These are phyloP conservation scores for Arctopsyche grandis DNA, from an alignment of 1,140 invertebrate genomes.

Conservation along the genomic window DNA sequence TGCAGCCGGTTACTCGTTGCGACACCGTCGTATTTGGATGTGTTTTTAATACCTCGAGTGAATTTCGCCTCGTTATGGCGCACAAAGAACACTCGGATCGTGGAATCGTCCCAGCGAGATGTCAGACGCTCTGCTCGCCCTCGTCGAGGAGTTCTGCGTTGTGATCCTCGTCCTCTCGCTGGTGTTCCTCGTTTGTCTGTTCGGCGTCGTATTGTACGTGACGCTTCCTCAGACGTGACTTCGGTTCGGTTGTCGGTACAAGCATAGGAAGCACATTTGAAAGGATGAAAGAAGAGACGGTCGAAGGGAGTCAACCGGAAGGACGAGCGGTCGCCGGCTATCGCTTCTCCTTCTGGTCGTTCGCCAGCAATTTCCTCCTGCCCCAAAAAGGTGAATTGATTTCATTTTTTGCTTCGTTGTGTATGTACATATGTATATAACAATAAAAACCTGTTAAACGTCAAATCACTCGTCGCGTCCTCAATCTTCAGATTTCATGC, in stretches of 20 bases:
- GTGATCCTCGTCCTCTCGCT: neutral
- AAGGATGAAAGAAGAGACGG: conserved; percentile 50
- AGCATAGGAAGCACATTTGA: neutral
- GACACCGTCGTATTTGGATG: conserved; percentile 9
- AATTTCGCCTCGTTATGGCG: neutral
- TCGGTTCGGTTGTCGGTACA: neutral
- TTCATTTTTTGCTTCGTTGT: neutral
- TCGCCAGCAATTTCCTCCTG: conserved; percentile 52
- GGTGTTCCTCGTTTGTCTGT: conserved; percentile 12
- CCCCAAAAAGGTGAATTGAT: conserved; percentile 50
- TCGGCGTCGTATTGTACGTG: neutral
- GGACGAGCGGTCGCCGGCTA: conserved; percentile 50
- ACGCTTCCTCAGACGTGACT: neutral
- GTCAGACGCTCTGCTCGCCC: neutral
- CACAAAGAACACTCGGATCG: neutral
- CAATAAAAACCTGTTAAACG: too few relatives aligned
- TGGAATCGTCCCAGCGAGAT: neutral
- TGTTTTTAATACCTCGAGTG: conserved; percentile 7
- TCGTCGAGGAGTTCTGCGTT: conserved; percentile 7
- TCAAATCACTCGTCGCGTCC: neutral
- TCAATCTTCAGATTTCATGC: neutral
- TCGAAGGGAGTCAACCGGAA: conserved; percentile 48
- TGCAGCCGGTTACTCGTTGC: conserved; percentile 13
- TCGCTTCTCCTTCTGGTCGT: conserved; percentile 54
- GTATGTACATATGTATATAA: too few relatives aligned